Evolutionary conservation across 2,797 vertebrate species (phyloP), one percentile per base, ranked within the genome.

Genomic region (Pampus argenteus): DNA sequence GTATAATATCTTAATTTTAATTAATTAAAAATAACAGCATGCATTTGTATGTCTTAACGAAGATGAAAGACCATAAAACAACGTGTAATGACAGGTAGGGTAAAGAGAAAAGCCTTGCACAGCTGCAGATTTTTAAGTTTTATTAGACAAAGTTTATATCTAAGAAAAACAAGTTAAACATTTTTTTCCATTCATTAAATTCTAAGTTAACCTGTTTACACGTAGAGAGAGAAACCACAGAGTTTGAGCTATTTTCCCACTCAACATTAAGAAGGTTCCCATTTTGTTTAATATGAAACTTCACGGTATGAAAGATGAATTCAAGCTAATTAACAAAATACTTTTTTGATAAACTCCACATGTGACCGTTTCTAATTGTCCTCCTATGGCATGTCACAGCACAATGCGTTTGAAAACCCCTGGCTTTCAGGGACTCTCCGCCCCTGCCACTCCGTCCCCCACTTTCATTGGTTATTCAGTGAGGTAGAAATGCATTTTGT

Each of bases 401-500:
- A 49, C 11, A 31, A 26, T 3, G 14, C 1, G 14, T 20, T 59
- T 59, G 10, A 48, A 50, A 57, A n/a, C n/a, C n/a, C n/a, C n/a
- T n/a, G n/a, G n/a, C n/a, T n/a, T n/a, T n/a, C n/a, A n/a, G n/a
- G n/a, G n/a, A n/a, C n/a, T n/a, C n/a, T n/a, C n/a, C n/a, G n/a
- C n/a, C n/a, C n/a, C n/a, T n/a, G 3, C 11, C 6, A 1, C 47
- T 15, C 47, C 11, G 4, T 34, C 25, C 40, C 44, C 66, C 23
- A 1, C 20, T 11, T 36, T 6, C 45, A 0, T 17, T 6, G 0
- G n/a, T 95, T 88, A 97, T 83, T 98, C 96, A 0, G 96, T 97
- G 67, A 98, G 96, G 86, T 96, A 98, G 87, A 98, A 97, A 86
- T 98, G 97, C 96, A 98, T 98, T 91, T 98, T 98, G 60, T 98